Evolutionary conservation across 2,113 vertebrate species (phyloP).

Genomic region (Coturnix japonica): DNA sequence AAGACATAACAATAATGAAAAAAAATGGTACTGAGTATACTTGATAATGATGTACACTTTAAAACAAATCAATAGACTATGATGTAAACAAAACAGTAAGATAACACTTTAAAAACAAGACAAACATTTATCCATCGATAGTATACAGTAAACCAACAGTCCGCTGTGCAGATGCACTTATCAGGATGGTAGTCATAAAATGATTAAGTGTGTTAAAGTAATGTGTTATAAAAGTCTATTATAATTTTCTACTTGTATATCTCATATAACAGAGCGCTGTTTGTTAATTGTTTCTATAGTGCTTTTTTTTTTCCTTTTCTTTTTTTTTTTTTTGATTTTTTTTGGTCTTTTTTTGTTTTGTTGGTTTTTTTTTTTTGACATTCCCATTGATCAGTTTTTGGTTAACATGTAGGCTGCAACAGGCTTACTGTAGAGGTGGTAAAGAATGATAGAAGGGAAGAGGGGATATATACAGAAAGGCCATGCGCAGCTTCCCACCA

Average conservation of each 20-base stretch:
- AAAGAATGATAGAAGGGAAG: slow-evolving; percentile 80
- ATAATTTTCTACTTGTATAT: slow-evolving; percentile 77
- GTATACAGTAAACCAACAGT: slow-evolving; percentile 80
- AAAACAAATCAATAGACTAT: slow-evolving; percentile 86
- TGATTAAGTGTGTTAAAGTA: slow-evolving; percentile 81
- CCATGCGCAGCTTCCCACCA: slow-evolving; percentile 86
- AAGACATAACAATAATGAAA: slow-evolving; percentile 76
- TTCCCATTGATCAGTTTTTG: slow-evolving; percentile 79
- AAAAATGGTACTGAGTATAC: slow-evolving; percentile 75
- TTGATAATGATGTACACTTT: slow-evolving; percentile 78
- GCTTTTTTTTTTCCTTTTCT: slow-evolving; percentile 41
- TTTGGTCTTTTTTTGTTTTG: not conserved
- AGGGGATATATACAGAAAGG: slow-evolving; percentile 82
- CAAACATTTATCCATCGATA: slow-evolving; percentile 82
- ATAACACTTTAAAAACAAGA: slow-evolving; percentile 84
- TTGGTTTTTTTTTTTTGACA: slow-evolving; percentile 70
- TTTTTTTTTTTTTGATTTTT: slow-evolving; percentile 32
- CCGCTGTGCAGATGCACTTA: slow-evolving; percentile 73
- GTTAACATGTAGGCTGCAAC: slow-evolving; percentile 90
- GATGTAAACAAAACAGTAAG: slow-evolving; percentile 86
- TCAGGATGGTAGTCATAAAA: slow-evolving; percentile 75
- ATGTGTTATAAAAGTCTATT: slow-evolving; percentile 77
- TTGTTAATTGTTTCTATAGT: slow-evolving; percentile 77
- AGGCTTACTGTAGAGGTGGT: slow-evolving; percentile 91
- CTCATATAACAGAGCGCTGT: slow-evolving; percentile 75